Evolutionary conservation across 2,797 vertebrate species (phyloP).

Genomic region (Clarias pachynema): DNA sequence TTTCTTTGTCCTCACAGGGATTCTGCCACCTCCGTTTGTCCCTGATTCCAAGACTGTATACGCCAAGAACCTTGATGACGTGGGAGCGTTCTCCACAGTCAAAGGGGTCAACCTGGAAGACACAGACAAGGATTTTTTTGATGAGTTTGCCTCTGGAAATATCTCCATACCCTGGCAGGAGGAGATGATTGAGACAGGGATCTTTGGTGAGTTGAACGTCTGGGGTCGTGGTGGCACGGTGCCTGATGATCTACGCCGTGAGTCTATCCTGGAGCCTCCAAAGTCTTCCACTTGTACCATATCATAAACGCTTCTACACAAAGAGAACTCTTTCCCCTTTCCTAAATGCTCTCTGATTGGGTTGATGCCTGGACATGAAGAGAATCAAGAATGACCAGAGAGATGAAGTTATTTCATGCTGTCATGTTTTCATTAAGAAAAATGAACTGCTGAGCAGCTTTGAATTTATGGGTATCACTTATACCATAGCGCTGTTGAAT

Average conservation of each 20-base stretch:
- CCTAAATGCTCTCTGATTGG: neutral
- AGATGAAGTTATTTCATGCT: neutral
- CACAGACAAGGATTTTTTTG: constrained; percentile 78
- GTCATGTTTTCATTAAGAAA: neutral
- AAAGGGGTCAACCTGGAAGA: constrained; percentile 82
- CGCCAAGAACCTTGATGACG: constrained; percentile 85
- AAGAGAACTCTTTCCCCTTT: constrained; percentile 2
- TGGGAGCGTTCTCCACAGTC: constrained; percentile 86
- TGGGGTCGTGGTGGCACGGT: constrained; percentile 78
- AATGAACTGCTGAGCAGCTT: neutral
- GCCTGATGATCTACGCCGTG: constrained; percentile 80
- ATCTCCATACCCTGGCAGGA: constrained; percentile 90
- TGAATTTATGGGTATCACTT: neutral
- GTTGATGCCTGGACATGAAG: constrained; percentile 14
- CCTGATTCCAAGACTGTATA: constrained; percentile 87
- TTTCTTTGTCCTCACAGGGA: constrained; percentile 69
- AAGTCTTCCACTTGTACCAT: constrained; percentile 85
- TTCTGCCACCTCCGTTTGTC: constrained; percentile 82
- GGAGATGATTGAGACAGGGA: constrained; percentile 88
- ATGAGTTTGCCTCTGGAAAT: constrained; percentile 85
- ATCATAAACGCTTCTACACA: constrained; percentile 61
- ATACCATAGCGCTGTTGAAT: neutral
- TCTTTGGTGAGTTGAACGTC: constrained; percentile 83
- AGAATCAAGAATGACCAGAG: neutral
- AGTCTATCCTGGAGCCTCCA: constrained; percentile 72